Percentiles rank a stretch among this genome's conserved stretches.
phyloP scores from a whole-genome alignment of 1,140 invertebrate genomes.

The Apocrypta bakeri region DNA sequence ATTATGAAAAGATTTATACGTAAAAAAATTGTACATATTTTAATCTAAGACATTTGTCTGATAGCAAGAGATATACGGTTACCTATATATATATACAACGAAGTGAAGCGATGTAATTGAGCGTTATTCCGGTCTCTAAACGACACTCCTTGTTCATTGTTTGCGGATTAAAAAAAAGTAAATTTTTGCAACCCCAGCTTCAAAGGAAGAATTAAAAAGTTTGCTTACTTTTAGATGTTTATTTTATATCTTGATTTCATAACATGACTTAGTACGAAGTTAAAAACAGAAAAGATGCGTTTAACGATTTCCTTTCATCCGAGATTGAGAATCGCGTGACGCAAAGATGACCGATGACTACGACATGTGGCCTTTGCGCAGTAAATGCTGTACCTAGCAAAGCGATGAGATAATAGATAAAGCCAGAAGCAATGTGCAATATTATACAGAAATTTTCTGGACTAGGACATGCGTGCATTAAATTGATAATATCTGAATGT shows the following conservation, averaged over 20 bases:
- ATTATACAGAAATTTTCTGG: conserved; percentile 14
- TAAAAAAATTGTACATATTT: no score
- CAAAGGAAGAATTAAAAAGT: not conserved
- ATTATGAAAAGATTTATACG: no score
- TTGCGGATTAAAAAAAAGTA: not conserved
- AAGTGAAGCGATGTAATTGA: conserved; percentile 15
- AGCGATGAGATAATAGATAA: not conserved
- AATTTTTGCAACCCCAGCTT: not conserved
- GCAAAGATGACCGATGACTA: not conserved
- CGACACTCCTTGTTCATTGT: not conserved
- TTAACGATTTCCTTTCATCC: not conserved
- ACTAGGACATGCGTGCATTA: no score
- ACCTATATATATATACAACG: no score
- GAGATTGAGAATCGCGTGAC: not conserved
- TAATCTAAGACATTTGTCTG: no score
- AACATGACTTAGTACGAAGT: not conserved
- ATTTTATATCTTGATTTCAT: not conserved
- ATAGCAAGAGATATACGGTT: no score
- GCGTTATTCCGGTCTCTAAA: conserved; percentile 28
- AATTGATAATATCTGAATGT: no score
- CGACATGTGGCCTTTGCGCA: no score
- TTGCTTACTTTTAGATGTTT: not conserved
- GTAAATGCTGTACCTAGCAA: not conserved
- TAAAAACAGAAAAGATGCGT: not conserved
- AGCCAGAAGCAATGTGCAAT: no score